A percentile compares a stretch with the other conserved stretches of the same genome.
Evolutionary conservation across 1,140 invertebrate genomes (phyloP).

Genomic region (Pomacea maculata): DNA sequence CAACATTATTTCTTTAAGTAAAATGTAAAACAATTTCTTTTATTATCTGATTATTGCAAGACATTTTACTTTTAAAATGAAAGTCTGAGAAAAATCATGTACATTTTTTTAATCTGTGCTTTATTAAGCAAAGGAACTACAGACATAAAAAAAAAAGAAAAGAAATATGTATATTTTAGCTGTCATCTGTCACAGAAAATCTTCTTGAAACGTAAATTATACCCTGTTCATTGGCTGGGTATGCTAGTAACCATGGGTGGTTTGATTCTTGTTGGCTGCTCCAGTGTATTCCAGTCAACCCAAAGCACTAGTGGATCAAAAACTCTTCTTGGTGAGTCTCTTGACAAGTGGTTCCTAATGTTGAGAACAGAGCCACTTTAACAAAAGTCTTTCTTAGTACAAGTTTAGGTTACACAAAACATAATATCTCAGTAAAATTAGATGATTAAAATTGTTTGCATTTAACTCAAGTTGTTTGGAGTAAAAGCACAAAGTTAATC

Average conservation of each 20-base stretch:
- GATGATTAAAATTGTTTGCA: no score
- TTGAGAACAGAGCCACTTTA: not conserved
- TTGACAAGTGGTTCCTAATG: not conserved
- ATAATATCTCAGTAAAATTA: no score
- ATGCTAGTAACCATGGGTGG: conserved; percentile 56
- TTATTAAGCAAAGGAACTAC: no score
- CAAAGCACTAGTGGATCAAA: conserved; percentile 38
- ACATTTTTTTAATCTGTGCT: no score
- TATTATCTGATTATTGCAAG: no score
- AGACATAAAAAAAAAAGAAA: no score
- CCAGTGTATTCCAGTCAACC: conserved; percentile 55
- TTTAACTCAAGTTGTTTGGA: no score
- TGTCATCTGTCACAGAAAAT: conserved; percentile 45
- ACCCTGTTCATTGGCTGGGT: conserved; percentile 54
- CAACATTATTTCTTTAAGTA: no score
- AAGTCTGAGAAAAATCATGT: no score
- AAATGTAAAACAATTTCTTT: no score
- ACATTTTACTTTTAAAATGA: no score
- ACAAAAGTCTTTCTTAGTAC: not conserved
- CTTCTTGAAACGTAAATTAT: conserved; percentile 57
- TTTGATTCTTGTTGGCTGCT: conserved; percentile 60
- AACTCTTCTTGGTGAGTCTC: conserved; percentile 48
- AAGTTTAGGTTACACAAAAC: not conserved
- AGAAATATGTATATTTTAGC: not conserved
- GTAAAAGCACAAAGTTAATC: no score